Percentiles rank a stretch among this genome's conserved stretches.
Conservation (phyloP, 2,797 vertebrate genomes). For the Salmo trutta region DNA sequence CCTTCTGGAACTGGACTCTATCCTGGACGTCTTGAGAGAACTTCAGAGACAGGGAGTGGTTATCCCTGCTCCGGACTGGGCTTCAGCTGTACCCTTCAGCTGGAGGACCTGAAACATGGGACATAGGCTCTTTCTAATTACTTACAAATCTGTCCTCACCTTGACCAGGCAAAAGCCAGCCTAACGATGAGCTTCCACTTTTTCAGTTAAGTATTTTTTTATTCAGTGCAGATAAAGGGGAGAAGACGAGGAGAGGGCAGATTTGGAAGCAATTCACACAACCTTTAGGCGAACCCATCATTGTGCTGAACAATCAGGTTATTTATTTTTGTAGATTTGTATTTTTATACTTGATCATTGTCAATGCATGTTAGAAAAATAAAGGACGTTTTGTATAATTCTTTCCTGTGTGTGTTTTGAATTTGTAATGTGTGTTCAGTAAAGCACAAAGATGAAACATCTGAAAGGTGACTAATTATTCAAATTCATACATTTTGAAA, state of each 20-base stretch:
- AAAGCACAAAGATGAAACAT: background rate
- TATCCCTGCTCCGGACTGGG: constrained; percentile 65
- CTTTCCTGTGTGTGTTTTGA: background rate
- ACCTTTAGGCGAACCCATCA: background rate
- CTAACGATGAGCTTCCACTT: background rate
- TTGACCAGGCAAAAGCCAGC: background rate
- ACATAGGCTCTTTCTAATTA: background rate
- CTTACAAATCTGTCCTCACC: background rate
- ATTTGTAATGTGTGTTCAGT: background rate
- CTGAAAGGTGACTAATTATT: background rate
- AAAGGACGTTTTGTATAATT: background rate
- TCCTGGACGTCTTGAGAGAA: constrained; percentile 87
- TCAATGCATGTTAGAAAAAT: background rate
- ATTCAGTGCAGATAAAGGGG: background rate
- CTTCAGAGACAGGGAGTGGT: constrained; percentile 87
- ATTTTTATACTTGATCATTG: background rate
- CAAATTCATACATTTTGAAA: background rate
- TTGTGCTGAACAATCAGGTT: background rate
- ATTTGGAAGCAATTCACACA: background rate
- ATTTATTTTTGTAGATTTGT: background rate
- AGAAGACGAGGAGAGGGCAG: background rate
- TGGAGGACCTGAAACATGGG: constrained; percentile 43
- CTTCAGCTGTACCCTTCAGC: constrained; percentile 33
- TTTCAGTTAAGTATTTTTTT: background rate
- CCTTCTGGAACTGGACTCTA: constrained; percentile 88